Evolutionary conservation across 2,888 invertebrate genomes (phyloP).

Genomic region (Pseudococcus jackbeardsleyi): DNA sequence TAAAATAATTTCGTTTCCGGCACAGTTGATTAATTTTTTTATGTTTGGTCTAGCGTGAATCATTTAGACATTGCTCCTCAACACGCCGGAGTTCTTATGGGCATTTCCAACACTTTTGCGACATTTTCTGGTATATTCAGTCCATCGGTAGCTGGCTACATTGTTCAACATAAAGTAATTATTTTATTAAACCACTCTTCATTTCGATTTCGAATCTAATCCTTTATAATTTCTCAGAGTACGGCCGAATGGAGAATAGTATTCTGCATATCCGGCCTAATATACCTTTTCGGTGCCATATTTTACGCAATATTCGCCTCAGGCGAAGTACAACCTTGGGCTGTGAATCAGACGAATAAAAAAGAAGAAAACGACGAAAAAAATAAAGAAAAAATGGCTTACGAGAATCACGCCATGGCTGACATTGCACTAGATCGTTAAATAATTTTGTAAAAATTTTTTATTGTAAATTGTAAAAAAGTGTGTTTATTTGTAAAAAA

Average conservation of each 20-base stretch:
- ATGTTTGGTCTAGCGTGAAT: constrained; percentile 71
- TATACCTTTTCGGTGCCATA: constrained; percentile 85
- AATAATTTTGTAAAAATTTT: neutral
- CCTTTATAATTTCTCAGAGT: constrained; percentile 73
- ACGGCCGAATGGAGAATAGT: constrained; percentile 87
- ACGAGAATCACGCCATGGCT: constrained; percentile 47
- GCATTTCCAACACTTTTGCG: constrained; percentile 90
- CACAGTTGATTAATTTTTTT: neutral
- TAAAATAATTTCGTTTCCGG: too few species aligned
- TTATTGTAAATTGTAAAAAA: too few species aligned
- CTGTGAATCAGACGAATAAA: constrained; percentile 70
- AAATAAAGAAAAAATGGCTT: neutral
- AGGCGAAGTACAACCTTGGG: constrained; percentile 88
- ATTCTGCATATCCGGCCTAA: constrained; percentile 85
- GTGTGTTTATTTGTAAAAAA: neutral
- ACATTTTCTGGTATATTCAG: constrained; percentile 94
- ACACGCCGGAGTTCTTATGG: constrained; percentile 93
- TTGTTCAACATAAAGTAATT: constrained; percentile 80
- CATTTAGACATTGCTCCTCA: constrained; percentile 93
- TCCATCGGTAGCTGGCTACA: constrained; percentile 83
- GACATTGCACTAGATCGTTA: constrained; percentile 16
- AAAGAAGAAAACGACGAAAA: neutral
- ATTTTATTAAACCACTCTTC: neutral
- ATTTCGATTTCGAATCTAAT: neutral
- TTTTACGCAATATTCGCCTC: constrained; percentile 85